A percentile compares a stretch with the other conserved stretches of the same genome.
Evolutionary conservation across 2,888 invertebrate species (phyloP).

Genomic region (Chrysolina haemoptera): DNA sequence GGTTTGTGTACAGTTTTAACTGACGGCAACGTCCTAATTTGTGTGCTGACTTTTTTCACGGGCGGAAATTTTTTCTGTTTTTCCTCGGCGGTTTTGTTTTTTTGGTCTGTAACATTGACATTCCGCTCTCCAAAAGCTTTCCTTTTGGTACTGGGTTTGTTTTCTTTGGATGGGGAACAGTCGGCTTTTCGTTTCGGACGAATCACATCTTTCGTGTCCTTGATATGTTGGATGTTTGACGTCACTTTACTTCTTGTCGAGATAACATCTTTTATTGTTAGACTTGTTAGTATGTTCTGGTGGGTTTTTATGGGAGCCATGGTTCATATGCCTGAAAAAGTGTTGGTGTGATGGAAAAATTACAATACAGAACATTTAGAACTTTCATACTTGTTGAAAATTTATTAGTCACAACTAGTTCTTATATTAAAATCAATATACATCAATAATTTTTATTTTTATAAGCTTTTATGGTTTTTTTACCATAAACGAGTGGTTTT

Average conservation of each 20-base stretch:
- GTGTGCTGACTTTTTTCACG: slow-evolving; percentile 72
- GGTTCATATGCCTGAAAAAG: slow-evolving; percentile 40
- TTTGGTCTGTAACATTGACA: slow-evolving; percentile 67
- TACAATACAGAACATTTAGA: not conserved
- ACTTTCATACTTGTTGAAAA: not conserved
- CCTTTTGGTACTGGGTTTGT: slow-evolving; percentile 78
- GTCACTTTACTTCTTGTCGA: slow-evolving; percentile 73
- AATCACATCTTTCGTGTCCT: slow-evolving; percentile 66
- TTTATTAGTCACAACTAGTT: too few relatives aligned
- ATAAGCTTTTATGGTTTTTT: too few relatives aligned
- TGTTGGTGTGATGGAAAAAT: slow-evolving; percentile 27
- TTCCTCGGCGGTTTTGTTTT: slow-evolving; percentile 57
- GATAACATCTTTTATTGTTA: slow-evolving; percentile 67
- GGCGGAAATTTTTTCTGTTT: slow-evolving; percentile 54
- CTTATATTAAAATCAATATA: too few relatives aligned
- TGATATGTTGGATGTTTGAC: slow-evolving; percentile 43
- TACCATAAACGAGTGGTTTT: too few relatives aligned
- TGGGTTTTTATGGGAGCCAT: slow-evolving; percentile 77
- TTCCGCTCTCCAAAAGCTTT: slow-evolving; percentile 92
- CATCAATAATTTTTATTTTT: too few relatives aligned
- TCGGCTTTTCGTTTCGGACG: slow-evolving; percentile 85
- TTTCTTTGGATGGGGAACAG: slow-evolving; percentile 83
- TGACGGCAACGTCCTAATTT: slow-evolving; percentile 62
- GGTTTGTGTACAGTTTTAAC: slow-evolving; percentile 66
- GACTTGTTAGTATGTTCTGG: slow-evolving; percentile 40